A percentile compares a stretch with the other conserved stretches of the same genome.
phyloP scores from a whole-genome alignment of 1,140 invertebrate species.

The Heliconius congener region DNA sequence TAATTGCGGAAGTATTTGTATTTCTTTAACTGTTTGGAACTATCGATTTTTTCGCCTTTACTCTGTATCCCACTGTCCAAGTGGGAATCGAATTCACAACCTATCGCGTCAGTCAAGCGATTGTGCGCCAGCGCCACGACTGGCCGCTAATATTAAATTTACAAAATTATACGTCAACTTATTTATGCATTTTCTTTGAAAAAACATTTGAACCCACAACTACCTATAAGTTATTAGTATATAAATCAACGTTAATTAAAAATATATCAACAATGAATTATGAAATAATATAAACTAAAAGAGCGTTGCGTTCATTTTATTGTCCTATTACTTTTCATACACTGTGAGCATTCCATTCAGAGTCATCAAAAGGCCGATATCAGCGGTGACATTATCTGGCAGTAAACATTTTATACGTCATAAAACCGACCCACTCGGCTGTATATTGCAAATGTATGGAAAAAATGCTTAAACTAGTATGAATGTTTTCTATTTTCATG shows the following conservation, averaged over 20 bases:
- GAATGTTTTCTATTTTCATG: too few relatives aligned
- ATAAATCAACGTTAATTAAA: neutral
- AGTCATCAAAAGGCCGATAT: constrained; percentile 46
- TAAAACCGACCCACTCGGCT: constrained; percentile 47
- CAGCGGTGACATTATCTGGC: constrained; percentile 50
- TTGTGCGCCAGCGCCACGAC: too few relatives aligned
- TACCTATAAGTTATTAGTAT: neutral
- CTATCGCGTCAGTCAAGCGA: too few relatives aligned
- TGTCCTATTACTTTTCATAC: constrained; percentile 49
- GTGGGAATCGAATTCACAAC: too few relatives aligned
- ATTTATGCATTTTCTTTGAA: too few relatives aligned
- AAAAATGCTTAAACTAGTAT: constrained; percentile 28
- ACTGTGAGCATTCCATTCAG: constrained; percentile 38
- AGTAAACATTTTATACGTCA: constrained; percentile 55
- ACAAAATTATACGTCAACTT: too few relatives aligned
- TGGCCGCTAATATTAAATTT: too few relatives aligned
- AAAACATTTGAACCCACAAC: neutral
- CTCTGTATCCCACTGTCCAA: too few relatives aligned
- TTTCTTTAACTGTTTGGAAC: too few relatives aligned
- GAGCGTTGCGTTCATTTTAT: constrained; percentile 33
- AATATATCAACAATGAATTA: neutral
- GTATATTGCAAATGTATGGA: constrained; percentile 49
- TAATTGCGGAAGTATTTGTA: too few relatives aligned
- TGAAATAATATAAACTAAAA: neutral
- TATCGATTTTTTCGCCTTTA: too few relatives aligned